Conservation (phyloP, 2,888 invertebrate species). For the Conchocele bisecta region DNA sequence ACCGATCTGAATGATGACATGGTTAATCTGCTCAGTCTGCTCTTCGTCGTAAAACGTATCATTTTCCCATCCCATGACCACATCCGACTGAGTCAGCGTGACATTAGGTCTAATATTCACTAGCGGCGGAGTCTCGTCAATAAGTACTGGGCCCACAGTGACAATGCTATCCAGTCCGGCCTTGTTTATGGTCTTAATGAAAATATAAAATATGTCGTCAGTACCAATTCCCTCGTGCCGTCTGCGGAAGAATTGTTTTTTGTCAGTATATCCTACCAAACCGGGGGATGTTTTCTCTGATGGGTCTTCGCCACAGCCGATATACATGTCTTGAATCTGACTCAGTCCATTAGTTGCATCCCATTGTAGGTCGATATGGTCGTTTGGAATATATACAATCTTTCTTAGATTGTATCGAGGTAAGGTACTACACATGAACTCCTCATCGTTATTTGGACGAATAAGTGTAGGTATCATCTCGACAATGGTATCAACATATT, state of each 20-base stretch:
- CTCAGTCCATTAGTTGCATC: slow-evolving; percentile 40
- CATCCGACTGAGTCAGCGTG: slow-evolving; percentile 6
- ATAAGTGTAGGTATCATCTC: too few relatives aligned
- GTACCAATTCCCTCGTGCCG: slow-evolving; percentile 47
- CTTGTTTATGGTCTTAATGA: slow-evolving; percentile 55
- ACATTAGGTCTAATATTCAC: slow-evolving; percentile 16
- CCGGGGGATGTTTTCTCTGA: slow-evolving; percentile 19
- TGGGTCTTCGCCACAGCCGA: slow-evolving; percentile 45
- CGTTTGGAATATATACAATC: slow-evolving; percentile 48
- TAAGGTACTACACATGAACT: slow-evolving; percentile 20
- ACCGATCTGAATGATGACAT: slow-evolving; percentile 47
- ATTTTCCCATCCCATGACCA: slow-evolving; percentile 48
- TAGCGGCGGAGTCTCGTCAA: slow-evolving; percentile 62
- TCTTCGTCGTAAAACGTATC: slow-evolving; percentile 51
- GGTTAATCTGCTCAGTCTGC: slow-evolving; percentile 31
- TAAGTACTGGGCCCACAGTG: slow-evolving; percentile 54
- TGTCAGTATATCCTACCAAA: slow-evolving; percentile 46
- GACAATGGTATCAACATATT: too few relatives aligned
- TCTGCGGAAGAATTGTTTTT: slow-evolving; percentile 24
- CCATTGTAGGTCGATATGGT: slow-evolving; percentile 52
- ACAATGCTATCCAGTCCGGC: slow-evolving; percentile 41
- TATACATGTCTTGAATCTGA: slow-evolving; percentile 51
- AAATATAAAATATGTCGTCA: slow-evolving; percentile 43
- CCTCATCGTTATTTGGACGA: slow-evolving; percentile 13
- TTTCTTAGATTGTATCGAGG: slow-evolving; percentile 1